These are phyloP conservation scores for Polydrusus tereticollis DNA, from an alignment of 2,888 invertebrate species.

Conservation along the genomic window DNA sequence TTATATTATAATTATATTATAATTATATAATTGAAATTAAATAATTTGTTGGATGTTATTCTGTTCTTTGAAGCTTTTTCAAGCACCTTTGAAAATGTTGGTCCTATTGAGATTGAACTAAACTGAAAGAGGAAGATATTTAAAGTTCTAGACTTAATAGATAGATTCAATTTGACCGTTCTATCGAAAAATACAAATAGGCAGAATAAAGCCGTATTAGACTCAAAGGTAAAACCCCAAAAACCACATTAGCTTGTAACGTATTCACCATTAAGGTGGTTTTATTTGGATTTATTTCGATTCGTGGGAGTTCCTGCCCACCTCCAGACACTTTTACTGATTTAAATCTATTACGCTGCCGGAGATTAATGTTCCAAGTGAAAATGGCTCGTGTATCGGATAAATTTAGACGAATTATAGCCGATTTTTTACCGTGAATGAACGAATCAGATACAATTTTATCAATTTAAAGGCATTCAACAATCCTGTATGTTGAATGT, in stretches of 20 bases:
- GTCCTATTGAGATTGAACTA: too few species aligned
- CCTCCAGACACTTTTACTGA: constrained; percentile 44
- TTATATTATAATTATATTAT: too few species aligned
- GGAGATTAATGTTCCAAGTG: constrained; percentile 37
- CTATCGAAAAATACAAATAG: not conserved
- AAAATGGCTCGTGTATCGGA: constrained; percentile 22
- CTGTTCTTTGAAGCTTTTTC: too few species aligned
- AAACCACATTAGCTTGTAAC: constrained; percentile 43
- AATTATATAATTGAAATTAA: too few species aligned
- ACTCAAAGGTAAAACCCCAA: constrained; percentile 41
- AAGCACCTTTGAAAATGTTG: too few species aligned
- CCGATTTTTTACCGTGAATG: not conserved
- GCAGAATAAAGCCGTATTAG: constrained; percentile 37
- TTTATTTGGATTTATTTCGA: constrained; percentile 47
- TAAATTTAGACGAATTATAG: constrained; percentile 17
- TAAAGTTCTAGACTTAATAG: too few species aligned
- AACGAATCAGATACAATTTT: constrained; percentile 8
- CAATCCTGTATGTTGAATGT: not conserved
- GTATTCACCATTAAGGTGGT: constrained; percentile 41
- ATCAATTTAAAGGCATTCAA: constrained; percentile 6
- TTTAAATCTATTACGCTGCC: constrained; percentile 46
- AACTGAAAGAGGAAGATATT: too few species aligned
- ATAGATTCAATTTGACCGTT: not conserved
- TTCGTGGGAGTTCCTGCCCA: constrained; percentile 38
- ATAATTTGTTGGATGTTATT: too few species aligned